Evolutionary conservation across 2,113 vertebrate species (phyloP).

Genomic region (Antechinus stuartii): DNA sequence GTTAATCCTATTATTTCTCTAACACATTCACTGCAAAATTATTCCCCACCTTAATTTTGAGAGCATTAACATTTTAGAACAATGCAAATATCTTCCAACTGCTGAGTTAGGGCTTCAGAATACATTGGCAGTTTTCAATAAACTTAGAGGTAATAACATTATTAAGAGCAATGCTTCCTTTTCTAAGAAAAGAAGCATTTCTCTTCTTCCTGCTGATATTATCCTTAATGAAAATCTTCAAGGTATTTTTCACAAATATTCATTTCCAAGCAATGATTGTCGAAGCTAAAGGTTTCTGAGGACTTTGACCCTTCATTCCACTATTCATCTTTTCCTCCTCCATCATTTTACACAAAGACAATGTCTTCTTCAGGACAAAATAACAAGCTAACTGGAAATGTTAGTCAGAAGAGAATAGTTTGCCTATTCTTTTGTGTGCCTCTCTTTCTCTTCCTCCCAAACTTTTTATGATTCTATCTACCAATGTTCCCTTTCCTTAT

Average conservation of each 20-base stretch:
- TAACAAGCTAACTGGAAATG: not conserved
- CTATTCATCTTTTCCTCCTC: not conserved
- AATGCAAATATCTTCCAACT: not conserved
- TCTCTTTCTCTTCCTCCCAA: not conserved
- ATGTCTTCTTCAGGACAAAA: not conserved
- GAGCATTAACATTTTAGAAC: constrained; percentile 45
- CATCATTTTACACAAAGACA: not conserved
- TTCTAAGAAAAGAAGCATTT: not conserved
- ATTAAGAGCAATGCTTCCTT: not conserved
- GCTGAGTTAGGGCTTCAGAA: not conserved
- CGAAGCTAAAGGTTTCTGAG: not conserved
- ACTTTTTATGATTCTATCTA: constrained; percentile 20
- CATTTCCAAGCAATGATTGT: not conserved
- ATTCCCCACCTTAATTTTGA: constrained; percentile 64
- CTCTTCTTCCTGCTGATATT: not conserved
- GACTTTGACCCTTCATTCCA: not conserved
- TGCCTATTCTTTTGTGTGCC: not conserved
- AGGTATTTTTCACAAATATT: not conserved
- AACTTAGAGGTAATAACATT: not conserved
- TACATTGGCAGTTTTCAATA: not conserved
- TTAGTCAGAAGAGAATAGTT: not conserved
- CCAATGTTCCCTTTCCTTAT: not conserved
- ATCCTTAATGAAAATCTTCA: not conserved
- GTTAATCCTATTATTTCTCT: constrained; percentile 58
- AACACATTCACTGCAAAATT: constrained; percentile 59